Evolutionary conservation across 2,888 invertebrate genomes (phyloP).

Genomic region (Synergus gifuensis): DNA sequence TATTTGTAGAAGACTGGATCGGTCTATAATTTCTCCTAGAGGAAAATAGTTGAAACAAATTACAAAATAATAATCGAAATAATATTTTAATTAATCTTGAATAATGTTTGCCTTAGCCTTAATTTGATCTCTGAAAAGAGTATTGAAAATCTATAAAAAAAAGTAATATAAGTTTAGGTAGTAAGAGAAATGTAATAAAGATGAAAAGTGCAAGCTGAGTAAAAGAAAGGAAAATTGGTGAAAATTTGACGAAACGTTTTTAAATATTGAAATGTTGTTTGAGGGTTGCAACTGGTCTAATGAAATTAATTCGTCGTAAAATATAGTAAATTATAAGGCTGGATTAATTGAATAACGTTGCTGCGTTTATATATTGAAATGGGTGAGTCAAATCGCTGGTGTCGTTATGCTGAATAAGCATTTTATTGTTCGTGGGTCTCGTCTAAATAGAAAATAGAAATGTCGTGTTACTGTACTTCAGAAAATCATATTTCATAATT

Average conservation of each 20-base stretch:
- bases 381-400: constrained; percentile 5
- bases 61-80: not conserved
- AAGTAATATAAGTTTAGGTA: not conserved
- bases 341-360: constrained; percentile 10
- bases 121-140: not conserved
- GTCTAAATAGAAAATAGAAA: constrained; percentile 10
- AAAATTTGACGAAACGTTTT: not conserved
- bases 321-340: not conserved
- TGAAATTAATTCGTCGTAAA: not conserved
- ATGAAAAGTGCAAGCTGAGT: not conserved
- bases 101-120: not conserved
- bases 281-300: not conserved
- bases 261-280: not conserved
- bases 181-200: not conserved
- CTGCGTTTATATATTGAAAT: constrained; percentile 9
- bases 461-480: not conserved
- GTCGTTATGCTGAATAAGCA: not conserved
- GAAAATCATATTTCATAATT: not conserved
- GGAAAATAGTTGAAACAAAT: not conserved
- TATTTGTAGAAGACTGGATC: not conserved
- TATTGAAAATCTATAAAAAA: not conserved
- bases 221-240: not conserved
- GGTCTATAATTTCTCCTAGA: not conserved
- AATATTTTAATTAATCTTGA: not conserved
- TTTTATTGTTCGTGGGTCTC: not conserved